Conservation (phyloP, 2,113 vertebrate genomes). For the Electrona antarctica region DNA sequence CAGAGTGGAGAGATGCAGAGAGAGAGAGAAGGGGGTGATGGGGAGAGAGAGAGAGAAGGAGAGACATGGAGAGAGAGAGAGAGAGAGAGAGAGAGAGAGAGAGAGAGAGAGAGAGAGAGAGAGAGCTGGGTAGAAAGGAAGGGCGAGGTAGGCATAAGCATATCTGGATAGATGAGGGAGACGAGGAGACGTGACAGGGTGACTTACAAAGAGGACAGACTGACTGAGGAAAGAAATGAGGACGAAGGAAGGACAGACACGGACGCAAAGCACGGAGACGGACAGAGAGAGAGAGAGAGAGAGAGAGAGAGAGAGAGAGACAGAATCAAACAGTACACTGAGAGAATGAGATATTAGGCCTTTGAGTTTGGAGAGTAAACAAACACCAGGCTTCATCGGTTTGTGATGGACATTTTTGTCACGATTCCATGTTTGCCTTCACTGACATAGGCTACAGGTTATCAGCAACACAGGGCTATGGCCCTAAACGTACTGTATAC, state of each 20-base stretch:
- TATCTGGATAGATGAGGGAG: constrained; percentile 69
- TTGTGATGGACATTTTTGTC: no score
- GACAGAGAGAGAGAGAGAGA: constrained; percentile 20
- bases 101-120: constrained; percentile 37
- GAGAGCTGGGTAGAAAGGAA: constrained; percentile 40
- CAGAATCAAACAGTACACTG: no score
- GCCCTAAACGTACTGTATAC: no score
- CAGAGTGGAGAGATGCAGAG: neutral
- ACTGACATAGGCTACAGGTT: no score
- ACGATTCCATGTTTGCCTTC: no score
- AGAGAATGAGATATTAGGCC: no score
- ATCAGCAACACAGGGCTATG: no score
- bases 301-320: constrained; percentile 47
- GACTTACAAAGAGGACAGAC: constrained; percentile 58
- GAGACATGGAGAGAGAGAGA: neutral
- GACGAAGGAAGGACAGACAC: neutral
- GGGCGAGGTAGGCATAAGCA: constrained; percentile 66
- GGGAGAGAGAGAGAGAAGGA: neutral
- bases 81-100: constrained; percentile 3
- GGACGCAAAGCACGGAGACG: neutral
- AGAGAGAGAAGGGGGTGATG: neutral
- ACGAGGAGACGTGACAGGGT: constrained; percentile 65
- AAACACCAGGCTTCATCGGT: no score
- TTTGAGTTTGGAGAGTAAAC: no score
- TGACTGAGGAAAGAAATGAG: constrained; percentile 9